A percentile compares a stretch with the other conserved stretches of the same genome.
These are phyloP conservation scores for Cebidichthys violaceus DNA, from an alignment of 2,113 vertebrate species.

Conservation along the genomic window DNA sequence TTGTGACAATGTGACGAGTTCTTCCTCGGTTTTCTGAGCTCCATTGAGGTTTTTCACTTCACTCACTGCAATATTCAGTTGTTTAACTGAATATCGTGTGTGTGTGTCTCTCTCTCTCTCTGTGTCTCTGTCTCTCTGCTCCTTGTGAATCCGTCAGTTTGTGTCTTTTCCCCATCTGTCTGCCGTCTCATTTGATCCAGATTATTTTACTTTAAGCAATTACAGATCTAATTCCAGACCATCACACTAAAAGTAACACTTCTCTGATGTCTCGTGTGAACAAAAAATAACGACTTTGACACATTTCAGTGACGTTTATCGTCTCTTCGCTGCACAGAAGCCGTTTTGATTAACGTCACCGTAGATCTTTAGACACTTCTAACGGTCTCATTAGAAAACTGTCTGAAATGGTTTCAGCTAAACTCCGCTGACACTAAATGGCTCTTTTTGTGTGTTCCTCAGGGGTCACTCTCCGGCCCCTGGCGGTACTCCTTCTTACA, in stretches of 20 bases:
- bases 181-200: constrained; percentile 15
- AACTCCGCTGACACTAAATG: not conserved
- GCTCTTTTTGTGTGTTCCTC: not conserved
- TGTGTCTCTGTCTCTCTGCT: constrained; percentile 6
- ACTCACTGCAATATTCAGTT: no score
- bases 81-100: no score
- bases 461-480: not conserved
- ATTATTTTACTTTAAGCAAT: constrained; percentile 17
- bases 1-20: constrained; percentile 3
- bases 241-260: not conserved
- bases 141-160: not conserved
- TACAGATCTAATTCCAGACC: constrained; percentile 9
- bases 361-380: constrained; percentile 8
- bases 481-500: not conserved
- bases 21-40: not conserved
- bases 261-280: not conserved
- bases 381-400: not conserved
- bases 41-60: not conserved
- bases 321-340: not conserved
- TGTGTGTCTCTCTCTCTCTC: not conserved
- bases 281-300: constrained; percentile 13
- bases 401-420: not conserved
- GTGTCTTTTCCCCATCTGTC: constrained; percentile 10
- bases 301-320: not conserved
- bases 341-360: constrained; percentile 2